phyloP scores from a whole-genome alignment of 2,888 invertebrate genomes.

The Himalopsyche anomala region DNA sequence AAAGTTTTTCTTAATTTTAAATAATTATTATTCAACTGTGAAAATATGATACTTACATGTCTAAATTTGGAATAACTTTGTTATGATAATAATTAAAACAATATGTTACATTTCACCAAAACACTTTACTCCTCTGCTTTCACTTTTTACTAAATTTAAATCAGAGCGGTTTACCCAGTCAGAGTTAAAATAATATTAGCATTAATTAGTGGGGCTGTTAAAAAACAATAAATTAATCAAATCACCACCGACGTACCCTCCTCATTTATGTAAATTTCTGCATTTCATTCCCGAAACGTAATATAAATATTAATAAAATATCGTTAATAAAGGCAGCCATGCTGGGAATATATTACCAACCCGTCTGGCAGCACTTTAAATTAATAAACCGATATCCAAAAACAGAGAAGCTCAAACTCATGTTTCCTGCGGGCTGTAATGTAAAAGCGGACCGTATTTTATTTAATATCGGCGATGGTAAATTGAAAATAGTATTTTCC shows the following conservation, averaged over 20 bases:
- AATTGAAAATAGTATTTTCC: no score
- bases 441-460: no score
- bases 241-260: background rate
- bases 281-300: conserved; percentile 16
- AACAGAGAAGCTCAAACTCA: background rate
- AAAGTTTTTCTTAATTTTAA: no score
- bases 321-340: conserved; percentile 20
- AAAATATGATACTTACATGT: no score
- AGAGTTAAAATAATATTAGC: background rate
- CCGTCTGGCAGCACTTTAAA: conserved; percentile 30
- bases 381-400: conserved; percentile 31
- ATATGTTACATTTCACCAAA: no score
- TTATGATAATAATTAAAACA: no score
- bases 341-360: conserved; percentile 20
- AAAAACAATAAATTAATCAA: conserved; percentile 14
- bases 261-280: conserved; percentile 11
- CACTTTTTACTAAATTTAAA: background rate
- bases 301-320: conserved; percentile 29
- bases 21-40: no score
- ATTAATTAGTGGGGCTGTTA: conserved; percentile 2
- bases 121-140: no score
- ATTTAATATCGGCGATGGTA: no score
- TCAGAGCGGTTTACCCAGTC: background rate
- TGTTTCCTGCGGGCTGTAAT: no score
- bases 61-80: no score